phyloP scores from a whole-genome alignment of 2,113 vertebrate genomes.

The Phaethornis superciliosus region DNA sequence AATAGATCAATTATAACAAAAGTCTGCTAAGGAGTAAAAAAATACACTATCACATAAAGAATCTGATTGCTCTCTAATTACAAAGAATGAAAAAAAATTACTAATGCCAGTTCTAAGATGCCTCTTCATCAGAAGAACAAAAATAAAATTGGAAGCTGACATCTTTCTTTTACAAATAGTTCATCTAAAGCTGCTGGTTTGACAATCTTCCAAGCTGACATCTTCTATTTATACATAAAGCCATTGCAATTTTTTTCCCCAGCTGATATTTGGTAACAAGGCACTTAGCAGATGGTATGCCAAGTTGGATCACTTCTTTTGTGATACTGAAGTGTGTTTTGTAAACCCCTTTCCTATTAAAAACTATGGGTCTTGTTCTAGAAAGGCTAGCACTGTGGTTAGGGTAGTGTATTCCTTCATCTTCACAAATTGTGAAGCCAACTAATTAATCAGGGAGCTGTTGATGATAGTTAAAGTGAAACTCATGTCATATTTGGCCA shows the following conservation, averaged over 20 bases:
- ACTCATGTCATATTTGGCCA: not conserved
- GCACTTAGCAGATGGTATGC: constrained; percentile 42
- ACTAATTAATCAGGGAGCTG: not conserved
- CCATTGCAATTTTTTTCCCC: not conserved
- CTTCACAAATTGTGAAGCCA: not conserved
- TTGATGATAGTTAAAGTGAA: not conserved
- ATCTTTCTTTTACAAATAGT: constrained; percentile 46
- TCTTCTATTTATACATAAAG: constrained; percentile 61
- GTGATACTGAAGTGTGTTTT: not conserved
- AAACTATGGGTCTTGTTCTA: not conserved
- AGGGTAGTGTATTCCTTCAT: not conserved
- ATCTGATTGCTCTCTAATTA: constrained; percentile 41
- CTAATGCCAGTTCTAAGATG: constrained; percentile 5
- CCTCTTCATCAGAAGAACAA: constrained; percentile 29
- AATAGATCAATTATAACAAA: constrained; percentile 31
- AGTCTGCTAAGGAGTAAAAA: not conserved
- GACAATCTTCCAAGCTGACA: constrained; percentile 51
- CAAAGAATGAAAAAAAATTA: constrained; percentile 34
- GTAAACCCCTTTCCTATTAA: not conserved
- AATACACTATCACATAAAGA: not conserved
- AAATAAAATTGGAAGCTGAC: constrained; percentile 52
- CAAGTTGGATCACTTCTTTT: constrained; percentile 27
- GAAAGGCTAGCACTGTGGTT: not conserved
- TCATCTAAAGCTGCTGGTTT: constrained; percentile 43
- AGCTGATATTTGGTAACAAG: constrained; percentile 55